A percentile compares a stretch with the other conserved stretches of the same genome.
Evolutionary conservation across 1,140 invertebrate species (phyloP).

Genomic region (Caenorhabditis brenneri): DNA sequence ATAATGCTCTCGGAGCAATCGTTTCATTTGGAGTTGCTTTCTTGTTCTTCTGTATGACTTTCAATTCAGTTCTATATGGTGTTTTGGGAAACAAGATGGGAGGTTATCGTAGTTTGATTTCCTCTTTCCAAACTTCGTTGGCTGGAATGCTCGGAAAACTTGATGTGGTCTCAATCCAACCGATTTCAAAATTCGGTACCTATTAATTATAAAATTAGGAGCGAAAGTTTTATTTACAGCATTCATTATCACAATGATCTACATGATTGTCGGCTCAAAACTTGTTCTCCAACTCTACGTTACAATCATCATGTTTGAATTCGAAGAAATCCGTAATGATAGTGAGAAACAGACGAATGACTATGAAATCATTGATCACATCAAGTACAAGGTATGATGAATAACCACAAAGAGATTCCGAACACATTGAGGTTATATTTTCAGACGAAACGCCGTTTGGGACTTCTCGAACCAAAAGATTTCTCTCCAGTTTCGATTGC

Average conservation of each 20-base stretch:
- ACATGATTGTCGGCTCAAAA: conserved; percentile 74
- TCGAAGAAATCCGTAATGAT: conserved; percentile 66
- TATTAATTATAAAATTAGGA: not conserved
- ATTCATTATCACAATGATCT: conserved; percentile 74
- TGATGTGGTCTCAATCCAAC: conserved; percentile 73
- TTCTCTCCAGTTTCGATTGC: not conserved
- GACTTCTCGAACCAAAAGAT: conserved; percentile 29
- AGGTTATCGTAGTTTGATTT: conserved; percentile 73
- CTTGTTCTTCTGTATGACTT: conserved; percentile 71
- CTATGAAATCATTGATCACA: conserved; percentile 56
- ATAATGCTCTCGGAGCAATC: conserved; percentile 67
- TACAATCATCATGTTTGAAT: conserved; percentile 75
- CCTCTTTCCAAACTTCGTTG: conserved; percentile 73
- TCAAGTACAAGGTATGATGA: conserved; percentile 50
- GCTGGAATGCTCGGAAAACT: conserved; percentile 75
- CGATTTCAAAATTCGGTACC: conserved; percentile 68
- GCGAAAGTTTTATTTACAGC: conserved; percentile 69
- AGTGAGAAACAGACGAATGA: conserved; percentile 56
- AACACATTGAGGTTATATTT: not conserved
- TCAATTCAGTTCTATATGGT: conserved; percentile 74
- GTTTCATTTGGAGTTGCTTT: conserved; percentile 72
- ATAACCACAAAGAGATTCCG: not conserved
- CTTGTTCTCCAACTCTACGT: conserved; percentile 76
- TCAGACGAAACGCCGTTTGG: conserved; percentile 19
- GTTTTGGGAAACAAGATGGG: conserved; percentile 72